Percentiles rank a stretch among this genome's conserved stretches.
phyloP scores from a whole-genome alignment of 2,797 vertebrate genomes.

The Percopsis omiscomaycus region DNA sequence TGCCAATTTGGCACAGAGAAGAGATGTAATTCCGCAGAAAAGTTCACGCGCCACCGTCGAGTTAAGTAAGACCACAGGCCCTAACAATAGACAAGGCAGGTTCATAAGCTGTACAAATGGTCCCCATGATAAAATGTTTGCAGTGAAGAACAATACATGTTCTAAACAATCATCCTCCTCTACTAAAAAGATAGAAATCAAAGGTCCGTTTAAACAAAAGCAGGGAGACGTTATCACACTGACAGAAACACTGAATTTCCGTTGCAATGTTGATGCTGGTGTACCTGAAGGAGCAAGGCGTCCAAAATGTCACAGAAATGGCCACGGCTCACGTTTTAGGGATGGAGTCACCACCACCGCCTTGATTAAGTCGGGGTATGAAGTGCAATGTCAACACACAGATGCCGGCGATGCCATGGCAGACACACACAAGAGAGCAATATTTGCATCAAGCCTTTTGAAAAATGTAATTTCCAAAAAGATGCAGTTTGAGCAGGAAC shows the following conservation, averaged over 20 bases:
- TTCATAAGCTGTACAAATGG: constrained; percentile 23
- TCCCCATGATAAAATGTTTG: constrained; percentile 75
- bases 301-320: constrained; percentile 65
- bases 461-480: constrained; percentile 98
- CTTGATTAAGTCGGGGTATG: constrained; percentile 62
- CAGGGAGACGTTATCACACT: constrained; percentile 76
- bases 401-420: constrained; percentile 57
- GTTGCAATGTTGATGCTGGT: constrained; percentile 74
- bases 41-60: constrained; percentile 69
- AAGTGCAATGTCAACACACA: constrained; percentile 53
- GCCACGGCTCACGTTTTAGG: constrained; percentile 54
- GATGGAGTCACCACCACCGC: constrained; percentile 68
- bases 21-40: constrained; percentile 76
- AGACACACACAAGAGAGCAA: constrained; percentile 83
- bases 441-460: constrained; percentile 90
- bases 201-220: constrained; percentile 60
- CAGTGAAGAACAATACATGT: constrained; percentile 52
- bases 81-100: constrained; percentile 39
- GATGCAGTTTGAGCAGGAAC: constrained; percentile 94
- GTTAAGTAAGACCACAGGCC: constrained; percentile 61
- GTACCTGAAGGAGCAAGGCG: constrained; percentile 49
- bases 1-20: constrained; percentile 76
- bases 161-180: constrained; percentile 55
- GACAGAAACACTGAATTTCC: constrained; percentile 80
- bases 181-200: constrained; percentile 60